These are phyloP conservation scores for Phycodurus eques DNA, from an alignment of 2,113 vertebrate genomes.

Conservation along the genomic window DNA sequence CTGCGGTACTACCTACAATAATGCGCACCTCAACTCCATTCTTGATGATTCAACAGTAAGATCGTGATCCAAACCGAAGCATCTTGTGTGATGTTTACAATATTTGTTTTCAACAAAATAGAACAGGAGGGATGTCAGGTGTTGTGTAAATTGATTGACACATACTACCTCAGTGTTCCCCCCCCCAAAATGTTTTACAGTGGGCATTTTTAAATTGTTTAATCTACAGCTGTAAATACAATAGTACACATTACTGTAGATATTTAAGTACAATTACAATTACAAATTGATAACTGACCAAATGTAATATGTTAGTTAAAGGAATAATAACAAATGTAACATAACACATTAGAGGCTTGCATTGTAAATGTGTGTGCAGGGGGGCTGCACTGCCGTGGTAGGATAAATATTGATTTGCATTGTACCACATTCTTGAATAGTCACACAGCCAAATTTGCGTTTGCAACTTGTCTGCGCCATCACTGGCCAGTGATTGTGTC, in stretches of 20 bases:
- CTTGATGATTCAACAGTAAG: not conserved
- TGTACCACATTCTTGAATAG: slow-evolving; percentile 19
- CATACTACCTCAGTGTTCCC: no score
- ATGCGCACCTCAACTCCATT: not conserved
- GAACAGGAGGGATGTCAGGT: no score
- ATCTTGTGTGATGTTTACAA: not conserved
- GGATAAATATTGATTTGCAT: slow-evolving; percentile 51
- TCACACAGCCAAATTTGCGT: slow-evolving; percentile 46
- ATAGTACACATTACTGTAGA: no score
- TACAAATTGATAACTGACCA: no score
- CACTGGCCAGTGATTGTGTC: slow-evolving; percentile 19
- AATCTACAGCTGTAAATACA: no score
- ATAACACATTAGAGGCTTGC: not conserved
- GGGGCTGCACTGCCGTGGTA: slow-evolving; percentile 2
- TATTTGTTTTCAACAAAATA: not conserved
- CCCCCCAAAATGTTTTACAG: no score
- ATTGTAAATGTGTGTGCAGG: slow-evolving; percentile 4
- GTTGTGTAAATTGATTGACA: no score
- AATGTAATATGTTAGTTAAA: not conserved
- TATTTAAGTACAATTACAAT: no score
- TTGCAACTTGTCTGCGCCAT: slow-evolving; percentile 26
- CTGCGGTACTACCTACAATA: not conserved
- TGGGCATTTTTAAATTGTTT: no score
- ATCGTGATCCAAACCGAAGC: not conserved
- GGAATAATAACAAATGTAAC: not conserved